These are phyloP conservation scores for Agonopterix alstromeriana DNA, from an alignment of 2,888 invertebrate species.

Conservation along the genomic window DNA sequence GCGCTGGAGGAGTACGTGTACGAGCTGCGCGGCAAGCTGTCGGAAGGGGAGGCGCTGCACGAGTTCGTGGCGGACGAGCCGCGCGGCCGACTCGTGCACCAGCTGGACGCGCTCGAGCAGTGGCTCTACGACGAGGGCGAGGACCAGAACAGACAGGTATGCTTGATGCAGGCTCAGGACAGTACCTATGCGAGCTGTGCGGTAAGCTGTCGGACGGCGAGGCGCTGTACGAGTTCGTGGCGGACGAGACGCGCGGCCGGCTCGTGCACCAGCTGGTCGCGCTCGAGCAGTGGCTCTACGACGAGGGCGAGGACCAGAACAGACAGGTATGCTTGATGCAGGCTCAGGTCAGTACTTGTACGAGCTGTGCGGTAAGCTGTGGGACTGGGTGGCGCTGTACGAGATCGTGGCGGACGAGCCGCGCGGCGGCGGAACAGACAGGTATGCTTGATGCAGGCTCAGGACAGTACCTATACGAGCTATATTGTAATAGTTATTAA, in stretches of 20 bases:
- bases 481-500: no score
- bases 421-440: no score
- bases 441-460: no score
- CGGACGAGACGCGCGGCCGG: constrained; percentile 80
- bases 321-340: constrained; percentile 51
- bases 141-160: constrained; percentile 83
- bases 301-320: constrained; percentile 94
- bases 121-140: constrained; percentile 99
- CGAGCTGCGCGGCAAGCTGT: constrained; percentile 93
- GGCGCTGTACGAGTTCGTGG: constrained; percentile 84
- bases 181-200: constrained; percentile 97
- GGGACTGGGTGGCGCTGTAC: constrained; percentile 84
- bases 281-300: constrained; percentile 98
- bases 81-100: constrained; percentile 76
- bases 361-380: constrained; percentile 93
- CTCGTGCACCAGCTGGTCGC: constrained; percentile 84
- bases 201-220: constrained; percentile 89
- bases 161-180: no score
- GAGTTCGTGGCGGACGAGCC: constrained; percentile 85
- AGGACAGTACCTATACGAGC: no score
- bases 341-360: constrained; percentile 99
- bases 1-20: constrained; percentile 99
- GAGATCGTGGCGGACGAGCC: constrained; percentile 85
- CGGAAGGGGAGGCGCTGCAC: constrained; percentile 84
- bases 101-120: constrained; percentile 91